A percentile compares a stretch with the other conserved stretches of the same genome.
phyloP scores from a whole-genome alignment of 2,888 invertebrate species.

The Eristalis intricaria region DNA sequence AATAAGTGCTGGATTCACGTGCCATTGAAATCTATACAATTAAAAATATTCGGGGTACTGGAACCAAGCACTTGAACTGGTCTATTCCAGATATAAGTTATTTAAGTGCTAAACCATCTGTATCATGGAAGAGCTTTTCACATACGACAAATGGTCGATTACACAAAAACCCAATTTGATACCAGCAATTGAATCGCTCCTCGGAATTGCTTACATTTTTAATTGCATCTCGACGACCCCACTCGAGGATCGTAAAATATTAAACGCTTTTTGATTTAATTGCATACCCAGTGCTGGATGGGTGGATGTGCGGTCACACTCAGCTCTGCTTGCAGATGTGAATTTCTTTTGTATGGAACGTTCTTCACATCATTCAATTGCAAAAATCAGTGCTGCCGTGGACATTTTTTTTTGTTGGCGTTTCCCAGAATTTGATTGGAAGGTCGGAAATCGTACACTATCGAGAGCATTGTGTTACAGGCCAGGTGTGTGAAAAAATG shows the following conservation, averaged over 20 bases:
- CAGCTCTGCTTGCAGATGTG: conserved; percentile 7
- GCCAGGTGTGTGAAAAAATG: background rate
- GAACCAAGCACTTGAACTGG: too few relatives aligned
- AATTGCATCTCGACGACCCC: background rate
- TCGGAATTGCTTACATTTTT: conserved; percentile 28
- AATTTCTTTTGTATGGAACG: conserved; percentile 1
- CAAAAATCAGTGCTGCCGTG: conserved; percentile 4
- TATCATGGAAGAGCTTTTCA: too few relatives aligned
- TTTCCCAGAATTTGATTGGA: conserved; percentile 4
- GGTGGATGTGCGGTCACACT: conserved; percentile 5
- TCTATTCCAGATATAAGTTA: too few relatives aligned
- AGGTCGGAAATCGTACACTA: background rate
- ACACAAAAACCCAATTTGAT: too few relatives aligned
- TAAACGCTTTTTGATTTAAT: conserved; percentile 28
- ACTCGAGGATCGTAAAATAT: conserved; percentile 17
- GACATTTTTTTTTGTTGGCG: background rate
- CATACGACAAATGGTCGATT: too few relatives aligned
- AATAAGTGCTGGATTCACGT: too few relatives aligned
- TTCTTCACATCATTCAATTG: background rate
- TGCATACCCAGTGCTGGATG: background rate
- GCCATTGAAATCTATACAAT: too few relatives aligned
- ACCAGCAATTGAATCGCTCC: background rate
- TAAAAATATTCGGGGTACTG: too few relatives aligned
- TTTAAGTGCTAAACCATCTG: too few relatives aligned
- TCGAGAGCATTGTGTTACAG: background rate